A percentile compares a stretch with the other conserved stretches of the same genome.
Evolutionary conservation across 2,888 invertebrate species (phyloP).

Genomic region (Cantharis rufa): DNA sequence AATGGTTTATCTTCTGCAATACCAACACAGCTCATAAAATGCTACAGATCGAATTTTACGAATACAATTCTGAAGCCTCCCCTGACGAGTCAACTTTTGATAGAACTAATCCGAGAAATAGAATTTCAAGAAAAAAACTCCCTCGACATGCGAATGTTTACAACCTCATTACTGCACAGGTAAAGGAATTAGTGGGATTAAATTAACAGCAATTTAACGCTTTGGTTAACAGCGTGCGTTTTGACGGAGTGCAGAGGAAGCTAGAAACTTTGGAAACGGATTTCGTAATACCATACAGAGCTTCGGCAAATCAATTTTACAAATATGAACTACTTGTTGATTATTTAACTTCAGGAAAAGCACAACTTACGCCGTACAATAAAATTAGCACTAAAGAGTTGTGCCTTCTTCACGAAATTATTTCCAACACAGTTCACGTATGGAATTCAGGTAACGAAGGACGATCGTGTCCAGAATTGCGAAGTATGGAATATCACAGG

Average conservation of each 20-base stretch:
- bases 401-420: constrained; percentile 61
- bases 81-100: constrained; percentile 61
- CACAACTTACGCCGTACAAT: constrained; percentile 45
- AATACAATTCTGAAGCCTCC: constrained; percentile 57
- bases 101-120: constrained; percentile 66
- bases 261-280: constrained; percentile 57
- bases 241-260: constrained; percentile 65
- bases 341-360: constrained; percentile 60
- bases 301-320: constrained; percentile 63
- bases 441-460: constrained; percentile 66
- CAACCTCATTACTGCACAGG: constrained; percentile 64
- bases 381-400: constrained; percentile 56
- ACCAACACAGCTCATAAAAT: constrained; percentile 62
- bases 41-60: constrained; percentile 62
- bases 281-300: constrained; percentile 61
- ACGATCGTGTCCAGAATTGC: constrained; percentile 55
- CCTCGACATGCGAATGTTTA: constrained; percentile 61
- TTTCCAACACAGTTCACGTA: constrained; percentile 63
- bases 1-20: constrained; percentile 50
- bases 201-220: neutral
- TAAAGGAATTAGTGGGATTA: constrained; percentile 43
- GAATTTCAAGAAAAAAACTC: constrained; percentile 60
- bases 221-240: constrained; percentile 57
- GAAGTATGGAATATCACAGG: constrained; percentile 40
- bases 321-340: constrained; percentile 65